Percentiles rank a stretch among this genome's conserved stretches.
phyloP scores from a whole-genome alignment of 2,113 vertebrate species.

The Micromys minutus region DNA sequence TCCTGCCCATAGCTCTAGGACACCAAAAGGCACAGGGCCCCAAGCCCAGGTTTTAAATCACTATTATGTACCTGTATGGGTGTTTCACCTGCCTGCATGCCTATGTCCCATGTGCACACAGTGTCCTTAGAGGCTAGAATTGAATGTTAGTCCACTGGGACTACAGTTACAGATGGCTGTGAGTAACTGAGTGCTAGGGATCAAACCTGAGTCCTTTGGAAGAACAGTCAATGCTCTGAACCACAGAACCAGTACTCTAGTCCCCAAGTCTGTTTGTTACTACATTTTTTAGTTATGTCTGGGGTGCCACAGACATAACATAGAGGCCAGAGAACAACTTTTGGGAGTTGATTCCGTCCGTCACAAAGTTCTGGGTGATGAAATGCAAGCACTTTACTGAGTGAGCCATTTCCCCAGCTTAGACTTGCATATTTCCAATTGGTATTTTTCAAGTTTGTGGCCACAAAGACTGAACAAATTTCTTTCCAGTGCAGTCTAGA shows the following conservation, averaged over 20 bases:
- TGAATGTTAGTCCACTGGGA: neutral
- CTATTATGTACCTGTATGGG: neutral
- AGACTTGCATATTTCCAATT: neutral
- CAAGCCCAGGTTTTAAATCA: neutral
- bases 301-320: neutral
- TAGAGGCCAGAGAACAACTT: neutral
- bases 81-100: neutral
- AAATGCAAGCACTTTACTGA: neutral
- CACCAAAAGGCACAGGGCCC: neutral
- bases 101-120: neutral
- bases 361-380: no score
- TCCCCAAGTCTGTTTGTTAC: neutral
- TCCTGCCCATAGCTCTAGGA: neutral
- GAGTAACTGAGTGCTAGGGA: neutral
- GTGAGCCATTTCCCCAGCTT: neutral
- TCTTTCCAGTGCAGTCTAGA: neutral
- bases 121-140: neutral
- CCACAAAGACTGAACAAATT: neutral
- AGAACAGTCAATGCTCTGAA: neutral
- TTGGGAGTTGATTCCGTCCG: neutral
- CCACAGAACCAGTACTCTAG: neutral
- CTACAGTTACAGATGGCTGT: neutral
- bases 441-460: neutral
- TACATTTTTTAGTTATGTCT: neutral
- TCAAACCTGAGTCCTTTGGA: neutral